These are phyloP conservation scores for fruit fly (Drosophila melanogaster) DNA, from an alignment of 1,140 invertebrate genomes.

Conservation along the genomic window DNA sequence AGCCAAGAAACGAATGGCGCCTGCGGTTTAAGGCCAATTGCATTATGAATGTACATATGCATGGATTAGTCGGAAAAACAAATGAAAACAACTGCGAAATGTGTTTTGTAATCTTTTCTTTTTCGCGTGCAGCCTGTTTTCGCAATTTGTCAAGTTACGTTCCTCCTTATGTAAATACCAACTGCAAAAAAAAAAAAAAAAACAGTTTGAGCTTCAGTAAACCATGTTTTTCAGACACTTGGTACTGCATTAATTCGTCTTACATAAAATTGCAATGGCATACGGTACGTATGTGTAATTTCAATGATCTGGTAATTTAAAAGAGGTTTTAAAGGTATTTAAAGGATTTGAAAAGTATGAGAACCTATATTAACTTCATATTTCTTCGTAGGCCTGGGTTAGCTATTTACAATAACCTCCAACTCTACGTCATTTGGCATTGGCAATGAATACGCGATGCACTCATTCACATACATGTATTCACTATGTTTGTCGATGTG, in stretches of 20 bases:
- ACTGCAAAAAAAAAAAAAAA: too few relatives aligned
- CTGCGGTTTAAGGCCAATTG: not conserved
- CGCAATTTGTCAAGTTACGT: not conserved
- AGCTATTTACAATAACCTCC: too few relatives aligned
- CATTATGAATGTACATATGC: not conserved
- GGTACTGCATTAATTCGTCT: not conserved
- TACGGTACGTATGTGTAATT: too few relatives aligned
- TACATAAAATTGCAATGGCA: too few relatives aligned
- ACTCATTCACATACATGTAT: not conserved
- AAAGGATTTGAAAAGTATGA: too few relatives aligned
- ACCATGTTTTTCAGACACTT: too few relatives aligned
- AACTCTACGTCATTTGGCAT: not conserved
- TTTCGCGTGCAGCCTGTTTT: constrained; percentile 4
- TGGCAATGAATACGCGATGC: not conserved
- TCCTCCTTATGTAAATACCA: not conserved
- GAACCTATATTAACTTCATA: too few relatives aligned
- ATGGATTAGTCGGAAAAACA: not conserved
- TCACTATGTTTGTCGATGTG: not conserved
- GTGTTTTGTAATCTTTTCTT: constrained; percentile 43
- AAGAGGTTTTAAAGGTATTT: too few relatives aligned
- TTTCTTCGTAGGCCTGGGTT: too few relatives aligned
- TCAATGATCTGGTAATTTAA: too few relatives aligned
- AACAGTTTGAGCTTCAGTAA: not conserved
- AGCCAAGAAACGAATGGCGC: not conserved
- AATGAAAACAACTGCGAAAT: constrained; percentile 5